Base-by-base conservation (phyloP, 2,797 vertebrate species). In the Tapirus indicus region DNA sequence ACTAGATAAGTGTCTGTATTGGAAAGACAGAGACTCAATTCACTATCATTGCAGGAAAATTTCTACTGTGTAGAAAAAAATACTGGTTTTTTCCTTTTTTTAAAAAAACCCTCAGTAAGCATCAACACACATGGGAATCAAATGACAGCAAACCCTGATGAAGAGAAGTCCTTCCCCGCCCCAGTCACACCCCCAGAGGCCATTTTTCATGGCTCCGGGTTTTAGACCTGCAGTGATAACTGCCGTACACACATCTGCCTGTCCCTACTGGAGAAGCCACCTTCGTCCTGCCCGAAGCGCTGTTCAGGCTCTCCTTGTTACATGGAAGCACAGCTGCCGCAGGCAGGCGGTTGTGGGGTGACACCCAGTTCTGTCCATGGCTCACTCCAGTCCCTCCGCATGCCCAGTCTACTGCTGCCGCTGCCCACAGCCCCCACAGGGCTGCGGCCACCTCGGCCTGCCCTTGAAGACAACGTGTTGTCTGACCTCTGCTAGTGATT, bases 181-280 rank as follows among this genome's bases (percentile, higher is more conserved):
- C 41, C 1, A 5, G 5, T 10, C 32, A 47, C 9, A 9, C n/a
- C 52, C 32, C 29, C 10, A 14, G 49, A 44, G 44, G 62, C 85
- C 10, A 0, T 27, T 14, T 17, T 38, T 21, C 12, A 12, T 38
- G 20, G 62, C 21, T 80, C 44, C 29, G 60, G 58, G 29, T 29
- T 56, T 18, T 20, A 47, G n/a, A 20, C 17, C 47, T 62, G 29
- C 32, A 1, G 29, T 41, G 4, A 16, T 2, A 23, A 10, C 68
- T 56, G 16, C 78, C 38, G 4, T 16, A 52, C 49, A 16, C 49
- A 52, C 18, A 8, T 7, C 14, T 64, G 7, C 58, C 71, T 69
- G 13, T 20, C 16, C 18, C 21, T 20, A 14, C 54, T 16, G 2
- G 0, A 6, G 23, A 41, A 2, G 25, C 77, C 11, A 0, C 7